Conservation (phyloP, 2,113 vertebrate species). For the human region GRCh38 chr2:50031001-50031500, state of each 20-base stretch:
- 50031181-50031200: not conserved
- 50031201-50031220: not conserved
- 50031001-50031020: not conserved
- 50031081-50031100: not conserved
- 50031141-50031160: not conserved
- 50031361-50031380: not conserved
- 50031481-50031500: not conserved
- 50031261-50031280: not conserved
- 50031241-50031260: not conserved
- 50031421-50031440: not conserved
- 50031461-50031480: not conserved
- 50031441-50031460: not conserved
- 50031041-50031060: not conserved
- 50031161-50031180: not conserved
- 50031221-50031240: not conserved
- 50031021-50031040: not conserved
- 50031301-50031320: conserved; percentile 12
- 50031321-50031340: conserved; percentile 23
- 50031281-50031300: not conserved
- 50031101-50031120: not conserved
- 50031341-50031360: not conserved
- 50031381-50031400: not conserved
- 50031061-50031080: not conserved
- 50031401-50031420: not conserved
- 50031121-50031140: not conserved